Evolutionary conservation across 2,888 invertebrate genomes (phyloP).

Genomic region (Coelogynopora nodosa): DNA sequence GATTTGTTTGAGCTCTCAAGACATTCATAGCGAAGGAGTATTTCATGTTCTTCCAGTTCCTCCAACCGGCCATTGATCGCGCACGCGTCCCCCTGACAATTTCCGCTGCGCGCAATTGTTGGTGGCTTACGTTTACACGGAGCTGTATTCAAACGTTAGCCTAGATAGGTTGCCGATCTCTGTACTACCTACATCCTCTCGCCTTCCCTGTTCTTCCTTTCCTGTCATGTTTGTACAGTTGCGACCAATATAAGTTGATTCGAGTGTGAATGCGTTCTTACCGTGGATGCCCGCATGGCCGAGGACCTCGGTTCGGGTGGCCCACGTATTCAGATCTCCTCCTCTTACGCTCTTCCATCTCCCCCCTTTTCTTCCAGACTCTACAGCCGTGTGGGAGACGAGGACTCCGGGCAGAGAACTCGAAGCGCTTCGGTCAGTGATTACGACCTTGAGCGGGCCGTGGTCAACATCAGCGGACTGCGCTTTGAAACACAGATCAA

Average conservation of each 20-base stretch:
- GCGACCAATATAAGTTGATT: too few relatives aligned
- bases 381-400: neutral
- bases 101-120: neutral
- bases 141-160: too few relatives aligned
- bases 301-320: neutral
- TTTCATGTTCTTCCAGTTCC: neutral
- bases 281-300: too few relatives aligned
- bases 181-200: too few relatives aligned
- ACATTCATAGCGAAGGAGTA: neutral
- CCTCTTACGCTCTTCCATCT: neutral
- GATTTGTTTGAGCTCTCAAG: neutral
- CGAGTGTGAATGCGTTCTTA: too few relatives aligned
- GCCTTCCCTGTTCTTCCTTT: too few relatives aligned
- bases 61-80: neutral
- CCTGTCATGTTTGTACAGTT: too few relatives aligned
- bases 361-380: neutral
- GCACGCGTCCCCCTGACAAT: neutral
- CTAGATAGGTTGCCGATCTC: too few relatives aligned
- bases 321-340: neutral
- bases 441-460: slow-evolving; percentile 51
- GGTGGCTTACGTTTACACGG: too few relatives aligned
- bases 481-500: slow-evolving; percentile 95
- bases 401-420: neutral
- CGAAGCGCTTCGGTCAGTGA: neutral
- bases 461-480: slow-evolving; percentile 74